These are phyloP conservation scores for Chondrosia reniformis DNA, from an alignment of 37 sponge, comb jelly and placozoan species.

Conservation along the genomic window DNA sequence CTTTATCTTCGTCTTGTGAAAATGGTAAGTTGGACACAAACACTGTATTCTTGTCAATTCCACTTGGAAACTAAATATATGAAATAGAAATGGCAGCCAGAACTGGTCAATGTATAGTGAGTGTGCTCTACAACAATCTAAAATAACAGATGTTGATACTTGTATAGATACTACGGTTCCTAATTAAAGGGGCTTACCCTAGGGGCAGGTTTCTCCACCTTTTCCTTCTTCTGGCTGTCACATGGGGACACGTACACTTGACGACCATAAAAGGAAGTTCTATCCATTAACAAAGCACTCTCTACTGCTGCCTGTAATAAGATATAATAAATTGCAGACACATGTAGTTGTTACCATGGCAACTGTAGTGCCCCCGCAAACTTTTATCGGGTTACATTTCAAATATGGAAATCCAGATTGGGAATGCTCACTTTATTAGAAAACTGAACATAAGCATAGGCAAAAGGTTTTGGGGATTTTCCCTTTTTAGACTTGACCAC, in stretches of 20 bases:
- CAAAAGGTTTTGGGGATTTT: constrained; percentile 23
- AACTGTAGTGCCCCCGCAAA: too few species aligned
- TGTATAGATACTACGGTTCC: too few species aligned
- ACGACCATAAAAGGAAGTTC: constrained; percentile 24
- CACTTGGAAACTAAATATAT: neutral
- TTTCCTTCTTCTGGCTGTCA: constrained; percentile 13
- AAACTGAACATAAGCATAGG: constrained; percentile 64
- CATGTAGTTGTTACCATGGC: neutral
- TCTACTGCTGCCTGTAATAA: constrained; percentile 12
- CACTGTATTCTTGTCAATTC: constrained; percentile 6
- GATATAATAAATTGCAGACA: neutral
- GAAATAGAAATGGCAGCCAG: too few species aligned
- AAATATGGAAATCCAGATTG: too few species aligned
- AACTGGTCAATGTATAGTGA: too few species aligned
- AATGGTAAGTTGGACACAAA: constrained; percentile 25
- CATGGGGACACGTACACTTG: constrained; percentile 57
- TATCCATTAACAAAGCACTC: constrained; percentile 44
- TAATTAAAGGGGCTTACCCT: constrained; percentile 16
- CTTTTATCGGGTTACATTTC: too few species aligned
- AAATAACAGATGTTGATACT: too few species aligned
- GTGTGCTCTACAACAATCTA: too few species aligned
- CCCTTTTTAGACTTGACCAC: constrained; percentile 24
- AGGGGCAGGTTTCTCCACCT: neutral
- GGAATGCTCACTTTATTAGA: neutral
- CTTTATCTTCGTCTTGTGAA: neutral